phyloP scores from a whole-genome alignment of 2,797 vertebrate genomes.

The Lepus oiostolus region DNA sequence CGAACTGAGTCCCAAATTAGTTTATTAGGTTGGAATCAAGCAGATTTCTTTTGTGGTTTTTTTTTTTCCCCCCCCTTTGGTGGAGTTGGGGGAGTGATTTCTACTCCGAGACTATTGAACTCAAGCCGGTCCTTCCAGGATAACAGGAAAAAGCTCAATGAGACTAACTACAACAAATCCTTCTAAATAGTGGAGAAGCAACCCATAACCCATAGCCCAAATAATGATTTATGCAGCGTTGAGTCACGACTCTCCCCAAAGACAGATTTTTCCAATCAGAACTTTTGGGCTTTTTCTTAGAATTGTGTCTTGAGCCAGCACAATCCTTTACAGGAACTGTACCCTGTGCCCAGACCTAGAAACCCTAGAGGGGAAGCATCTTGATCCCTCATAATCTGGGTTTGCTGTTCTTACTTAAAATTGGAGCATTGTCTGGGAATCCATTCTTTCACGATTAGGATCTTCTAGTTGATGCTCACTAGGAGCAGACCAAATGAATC shows the following conservation, averaged over 20 bases:
- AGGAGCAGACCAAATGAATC: conserved; percentile 56
- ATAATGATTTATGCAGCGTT: not conserved
- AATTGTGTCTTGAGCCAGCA: conserved; percentile 54
- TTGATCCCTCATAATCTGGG: not conserved
- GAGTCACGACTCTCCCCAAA: not conserved
- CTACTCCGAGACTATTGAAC: conserved; percentile 47
- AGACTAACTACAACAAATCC: conserved; percentile 37
- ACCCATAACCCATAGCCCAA: not conserved
- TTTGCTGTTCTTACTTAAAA: conserved; percentile 57
- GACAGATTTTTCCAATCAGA: conserved; percentile 63
- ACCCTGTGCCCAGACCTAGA: not conserved
- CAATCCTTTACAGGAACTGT: not conserved
- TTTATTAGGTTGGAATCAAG: conserved; percentile 74
- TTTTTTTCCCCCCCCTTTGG: not conserved
- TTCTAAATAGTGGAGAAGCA: conserved; percentile 32
- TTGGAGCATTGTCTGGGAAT: conserved; percentile 24
- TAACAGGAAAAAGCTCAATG: conserved; percentile 31
- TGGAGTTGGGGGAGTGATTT: not conserved
- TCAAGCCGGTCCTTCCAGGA: conserved; percentile 57
- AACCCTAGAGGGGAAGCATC: not conserved
- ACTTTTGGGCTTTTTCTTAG: conserved; percentile 48
- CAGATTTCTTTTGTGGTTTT: conserved; percentile 52
- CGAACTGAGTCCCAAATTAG: conserved; percentile 81
- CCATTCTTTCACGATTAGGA: conserved; percentile 52
- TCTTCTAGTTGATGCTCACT: conserved; percentile 45